Percentiles rank a stretch among this genome's conserved stretches.
Conservation (phyloP, 2,888 invertebrate species). For the Plagiodera versicolora region DNA sequence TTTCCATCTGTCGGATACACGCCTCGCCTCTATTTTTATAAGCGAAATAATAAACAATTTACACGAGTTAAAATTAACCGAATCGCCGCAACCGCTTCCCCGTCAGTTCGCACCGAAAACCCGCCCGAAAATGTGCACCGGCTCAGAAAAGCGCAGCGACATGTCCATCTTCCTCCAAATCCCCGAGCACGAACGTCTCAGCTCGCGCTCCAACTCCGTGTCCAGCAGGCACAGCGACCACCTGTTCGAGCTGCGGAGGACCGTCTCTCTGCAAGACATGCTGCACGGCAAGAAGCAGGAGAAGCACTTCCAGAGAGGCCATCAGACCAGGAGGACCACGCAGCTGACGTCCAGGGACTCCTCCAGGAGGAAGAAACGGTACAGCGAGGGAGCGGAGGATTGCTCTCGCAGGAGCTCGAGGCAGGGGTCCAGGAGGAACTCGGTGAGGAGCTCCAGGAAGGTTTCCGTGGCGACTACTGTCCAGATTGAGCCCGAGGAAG, state of each 20-base stretch:
- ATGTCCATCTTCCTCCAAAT: constrained; percentile 20
- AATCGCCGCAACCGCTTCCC: too few species aligned
- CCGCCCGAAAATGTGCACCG: constrained; percentile 20
- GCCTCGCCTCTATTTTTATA: constrained; percentile 31
- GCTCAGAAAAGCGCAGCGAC: constrained; percentile 15
- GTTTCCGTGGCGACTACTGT: neutral
- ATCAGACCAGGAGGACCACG: constrained; percentile 22
- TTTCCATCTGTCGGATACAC: constrained; percentile 16
- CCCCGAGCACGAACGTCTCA: constrained; percentile 13
- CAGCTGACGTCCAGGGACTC: constrained; percentile 3
- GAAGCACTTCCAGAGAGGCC: constrained; percentile 16
- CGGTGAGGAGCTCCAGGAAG: constrained; percentile 4
- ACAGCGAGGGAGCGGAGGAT: too few species aligned
- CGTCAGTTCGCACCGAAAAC: constrained; percentile 4
- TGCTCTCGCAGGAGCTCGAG: neutral
- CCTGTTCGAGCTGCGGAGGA: constrained; percentile 12
- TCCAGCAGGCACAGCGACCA: constrained; percentile 4
- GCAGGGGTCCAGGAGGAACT: neutral
- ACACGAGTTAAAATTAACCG: too few species aligned
- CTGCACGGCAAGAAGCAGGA: constrained; percentile 15
- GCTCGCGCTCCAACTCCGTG: constrained; percentile 20
- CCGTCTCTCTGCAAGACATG: constrained; percentile 27
- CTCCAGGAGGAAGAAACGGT: constrained; percentile 3
- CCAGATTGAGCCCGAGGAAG: constrained; percentile 30
- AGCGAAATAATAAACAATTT: constrained; percentile 27